A percentile compares a stretch with the other conserved stretches of the same genome.
Evolutionary conservation across 2,888 invertebrate species (phyloP).

Genomic region (Acanthosoma haemorrhoidale): DNA sequence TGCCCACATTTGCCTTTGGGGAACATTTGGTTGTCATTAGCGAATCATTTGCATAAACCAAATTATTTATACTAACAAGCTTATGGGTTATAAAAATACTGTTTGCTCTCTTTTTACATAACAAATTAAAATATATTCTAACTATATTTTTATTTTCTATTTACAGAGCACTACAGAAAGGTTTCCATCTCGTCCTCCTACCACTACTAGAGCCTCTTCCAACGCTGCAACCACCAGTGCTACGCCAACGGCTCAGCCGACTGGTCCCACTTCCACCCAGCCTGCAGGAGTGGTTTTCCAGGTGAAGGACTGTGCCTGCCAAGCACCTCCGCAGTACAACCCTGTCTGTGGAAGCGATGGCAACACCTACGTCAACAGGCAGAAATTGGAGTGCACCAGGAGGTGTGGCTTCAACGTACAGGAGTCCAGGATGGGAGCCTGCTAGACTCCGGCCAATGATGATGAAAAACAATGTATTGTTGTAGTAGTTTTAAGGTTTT

Average conservation of each 20-base stretch:
- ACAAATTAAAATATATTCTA: too few species aligned
- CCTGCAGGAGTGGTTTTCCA: constrained; percentile 21
- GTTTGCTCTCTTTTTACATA: too few species aligned
- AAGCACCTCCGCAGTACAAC: constrained; percentile 33
- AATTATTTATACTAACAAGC: too few species aligned
- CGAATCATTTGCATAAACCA: too few species aligned
- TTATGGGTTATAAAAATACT: too few species aligned
- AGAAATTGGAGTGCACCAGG: constrained; percentile 34
- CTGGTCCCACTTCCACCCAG: not conserved
- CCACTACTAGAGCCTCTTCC: not conserved
- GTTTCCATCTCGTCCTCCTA: not conserved
- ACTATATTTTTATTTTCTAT: not conserved
- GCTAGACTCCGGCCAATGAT: not conserved
- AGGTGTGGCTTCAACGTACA: constrained; percentile 23
- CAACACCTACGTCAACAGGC: constrained; percentile 34
- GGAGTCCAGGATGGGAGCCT: constrained; percentile 5
- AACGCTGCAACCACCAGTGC: not conserved
- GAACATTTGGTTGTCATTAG: too few species aligned
- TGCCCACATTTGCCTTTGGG: too few species aligned
- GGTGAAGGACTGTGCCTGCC: constrained; percentile 31
- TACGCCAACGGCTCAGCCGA: not conserved
- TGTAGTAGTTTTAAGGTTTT: too few species aligned
- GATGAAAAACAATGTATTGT: too few species aligned
- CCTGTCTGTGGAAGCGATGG: constrained; percentile 37
- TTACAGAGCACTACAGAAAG: not conserved